These are phyloP conservation scores for Microcaecilia unicolor DNA, from an alignment of 2,797 vertebrate genomes.

Conservation along the genomic window DNA sequence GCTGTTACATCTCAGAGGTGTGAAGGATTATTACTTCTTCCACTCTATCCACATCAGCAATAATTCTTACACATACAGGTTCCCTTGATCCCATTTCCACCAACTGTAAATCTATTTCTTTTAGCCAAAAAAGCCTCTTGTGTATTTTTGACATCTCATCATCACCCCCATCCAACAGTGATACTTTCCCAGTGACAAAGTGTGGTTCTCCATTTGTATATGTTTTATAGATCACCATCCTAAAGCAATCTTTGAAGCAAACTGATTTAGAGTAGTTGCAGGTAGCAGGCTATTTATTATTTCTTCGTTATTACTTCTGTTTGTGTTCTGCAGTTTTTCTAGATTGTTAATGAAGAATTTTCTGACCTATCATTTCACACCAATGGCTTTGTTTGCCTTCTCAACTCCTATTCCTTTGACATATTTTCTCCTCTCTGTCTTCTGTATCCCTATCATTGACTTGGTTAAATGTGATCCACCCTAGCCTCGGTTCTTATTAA, in stretches of 20 bases:
- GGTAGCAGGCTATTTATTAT: slow-evolving; percentile 5
- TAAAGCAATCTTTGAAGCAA: slow-evolving; percentile 1
- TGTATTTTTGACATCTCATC: neutral
- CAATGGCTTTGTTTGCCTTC: too few relatives aligned
- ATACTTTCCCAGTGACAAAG: slow-evolving; percentile 1
- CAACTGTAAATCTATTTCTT: slow-evolving; percentile 4
- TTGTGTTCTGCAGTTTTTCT: too few relatives aligned
- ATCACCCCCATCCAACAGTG: neutral
- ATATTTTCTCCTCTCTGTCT: too few relatives aligned
- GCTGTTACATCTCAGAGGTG: neutral
- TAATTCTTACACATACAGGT: neutral
- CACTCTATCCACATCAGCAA: neutral
- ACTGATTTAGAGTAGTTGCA: neutral
- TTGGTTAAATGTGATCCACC: too few relatives aligned
- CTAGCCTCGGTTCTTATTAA: too few relatives aligned
- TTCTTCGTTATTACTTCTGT: too few relatives aligned
- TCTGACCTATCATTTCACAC: too few relatives aligned
- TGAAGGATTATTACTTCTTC: neutral
- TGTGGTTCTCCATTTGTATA: neutral
- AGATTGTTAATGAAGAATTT: too few relatives aligned
- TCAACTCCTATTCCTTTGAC: too few relatives aligned
- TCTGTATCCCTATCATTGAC: too few relatives aligned
- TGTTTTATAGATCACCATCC: neutral
- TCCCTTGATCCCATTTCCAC: neutral
- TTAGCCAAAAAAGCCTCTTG: slow-evolving; percentile 5